Conservation (phyloP, 1,140 invertebrate genomes). For the Drosophila kurseongensis region DNA sequence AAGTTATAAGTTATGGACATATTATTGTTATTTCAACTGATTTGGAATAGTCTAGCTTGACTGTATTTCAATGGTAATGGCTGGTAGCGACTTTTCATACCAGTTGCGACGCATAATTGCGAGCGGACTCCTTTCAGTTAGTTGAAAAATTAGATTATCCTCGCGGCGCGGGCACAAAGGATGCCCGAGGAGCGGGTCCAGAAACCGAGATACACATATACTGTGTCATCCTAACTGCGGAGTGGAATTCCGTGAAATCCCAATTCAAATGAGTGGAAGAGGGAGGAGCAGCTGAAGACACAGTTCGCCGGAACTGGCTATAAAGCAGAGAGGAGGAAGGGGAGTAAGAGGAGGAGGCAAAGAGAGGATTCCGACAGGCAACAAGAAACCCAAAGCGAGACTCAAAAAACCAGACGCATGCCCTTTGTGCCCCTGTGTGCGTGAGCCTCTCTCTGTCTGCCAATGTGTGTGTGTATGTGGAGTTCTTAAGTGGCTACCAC, state of each 20-base stretch:
- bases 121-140: conserved; percentile 48
- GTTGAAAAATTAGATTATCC: conserved; percentile 81
- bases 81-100: conserved; percentile 47
- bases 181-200: conserved; percentile 18
- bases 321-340: conserved; percentile 60
- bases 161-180: conserved; percentile 44
- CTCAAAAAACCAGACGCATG: conserved; percentile 67
- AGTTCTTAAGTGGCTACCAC: conserved; percentile 36
- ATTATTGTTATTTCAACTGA: not conserved
- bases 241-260: conserved; percentile 80
- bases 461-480: conserved; percentile 7
- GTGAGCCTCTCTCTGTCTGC: conserved; percentile 13
- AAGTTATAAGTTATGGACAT: no score
- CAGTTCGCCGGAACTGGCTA: conserved; percentile 77
- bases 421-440: conserved; percentile 65
- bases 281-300: conserved; percentile 73
- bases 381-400: conserved; percentile 58
- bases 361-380: conserved; percentile 42
- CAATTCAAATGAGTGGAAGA: conserved; percentile 75
- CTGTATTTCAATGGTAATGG: conserved; percentile 62
- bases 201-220: conserved; percentile 37
- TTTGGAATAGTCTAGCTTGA: not conserved
- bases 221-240: conserved; percentile 75
- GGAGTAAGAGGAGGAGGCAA: conserved; percentile 11
- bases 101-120: conserved; percentile 29